Base-by-base conservation (phyloP, 2,888 invertebrate species). In the Phlogophora meticulosa region DNA sequence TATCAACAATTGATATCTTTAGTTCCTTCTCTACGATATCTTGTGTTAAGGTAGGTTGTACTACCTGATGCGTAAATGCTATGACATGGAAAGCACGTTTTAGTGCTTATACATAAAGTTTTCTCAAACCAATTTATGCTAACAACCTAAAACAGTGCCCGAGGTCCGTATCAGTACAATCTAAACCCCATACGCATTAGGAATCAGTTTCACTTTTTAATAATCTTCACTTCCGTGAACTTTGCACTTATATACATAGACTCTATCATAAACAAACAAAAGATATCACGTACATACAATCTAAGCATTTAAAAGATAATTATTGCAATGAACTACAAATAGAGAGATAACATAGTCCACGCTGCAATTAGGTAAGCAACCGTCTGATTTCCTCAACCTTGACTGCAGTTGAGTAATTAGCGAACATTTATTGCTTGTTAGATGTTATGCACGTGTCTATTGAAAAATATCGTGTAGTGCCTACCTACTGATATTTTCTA, bases 351-450 rank as follows among this genome's bases (percentile, higher is more conserved):
- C 49, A 58, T 42, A 64, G 62, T 46, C 64, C 36, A 56, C 55
- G 52, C 46, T 59, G 77, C 58, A 69, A 55, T 58, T 68, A 76
- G 57, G 63, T 70, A 72, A 62, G 46, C 66, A 62, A 52, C 63
- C 46, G 72, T 51, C 76, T 68, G 81, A 83, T 83, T 82, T 79
- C 76, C 72, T 69, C 72, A 65, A 74, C 82, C 82, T 83, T 81
- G 76, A 69, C 62, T 69, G 66, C 76, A 64, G 69, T 80, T 72
- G 70, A 71, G 64, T 80, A 80, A 82, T 73, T 73, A 71, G 46
- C 56, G 20, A 76, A 70, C 40, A 57, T 57, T 71, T 72, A 73
- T 76, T 79, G 73, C 24, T 61, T 57, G 46, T 40, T 82, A 57
- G 57, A 72, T 59, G 49, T 40, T 57, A 51, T 58, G 51, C 52